phyloP scores from a whole-genome alignment of 2,888 invertebrate genomes.

The Camptogramma bilineatum region DNA sequence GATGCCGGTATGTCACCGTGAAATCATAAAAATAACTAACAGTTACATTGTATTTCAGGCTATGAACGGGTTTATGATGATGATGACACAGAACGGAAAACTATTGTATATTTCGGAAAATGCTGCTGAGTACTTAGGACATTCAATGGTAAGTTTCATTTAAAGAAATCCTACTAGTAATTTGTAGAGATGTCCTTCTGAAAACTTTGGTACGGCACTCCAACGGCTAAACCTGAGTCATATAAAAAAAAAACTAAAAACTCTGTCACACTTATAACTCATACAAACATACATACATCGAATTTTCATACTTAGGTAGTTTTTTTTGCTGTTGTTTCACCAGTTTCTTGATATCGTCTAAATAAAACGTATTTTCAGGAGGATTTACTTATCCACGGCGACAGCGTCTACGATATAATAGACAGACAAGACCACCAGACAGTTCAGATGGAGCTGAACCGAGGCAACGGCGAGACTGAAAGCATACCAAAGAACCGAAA shows the following conservation, averaged over 20 bases:
- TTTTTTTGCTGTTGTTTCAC: too few relatives aligned
- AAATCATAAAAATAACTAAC: conserved; percentile 45
- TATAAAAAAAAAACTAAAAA: too few relatives aligned
- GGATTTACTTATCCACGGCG: conserved; percentile 98
- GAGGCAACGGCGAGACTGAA: conserved; percentile 83
- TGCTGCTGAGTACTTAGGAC: conserved; percentile 99
- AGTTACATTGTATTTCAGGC: conserved; percentile 89
- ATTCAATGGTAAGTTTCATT: conserved; percentile 90
- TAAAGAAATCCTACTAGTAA: neutral
- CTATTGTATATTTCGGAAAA: conserved; percentile 99
- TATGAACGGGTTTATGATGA: conserved; percentile 98
- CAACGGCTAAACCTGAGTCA: too few relatives aligned
- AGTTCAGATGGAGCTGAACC: conserved; percentile 96
- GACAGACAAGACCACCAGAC: conserved; percentile 99
- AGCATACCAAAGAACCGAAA: conserved; percentile 88
- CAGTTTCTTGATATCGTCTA: neutral
- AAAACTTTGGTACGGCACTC: too few relatives aligned
- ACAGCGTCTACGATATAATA: conserved; percentile 99
- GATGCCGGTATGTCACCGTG: neutral
- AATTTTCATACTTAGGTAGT: too few relatives aligned
- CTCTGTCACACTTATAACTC: too few relatives aligned
- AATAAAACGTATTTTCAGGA: conserved; percentile 87
- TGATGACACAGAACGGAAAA: conserved; percentile 99
- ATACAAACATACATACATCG: too few relatives aligned
- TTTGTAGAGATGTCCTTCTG: neutral